Evolutionary conservation across 1,140 invertebrate species (phyloP).

Genomic region (Arctopsyche grandis): DNA sequence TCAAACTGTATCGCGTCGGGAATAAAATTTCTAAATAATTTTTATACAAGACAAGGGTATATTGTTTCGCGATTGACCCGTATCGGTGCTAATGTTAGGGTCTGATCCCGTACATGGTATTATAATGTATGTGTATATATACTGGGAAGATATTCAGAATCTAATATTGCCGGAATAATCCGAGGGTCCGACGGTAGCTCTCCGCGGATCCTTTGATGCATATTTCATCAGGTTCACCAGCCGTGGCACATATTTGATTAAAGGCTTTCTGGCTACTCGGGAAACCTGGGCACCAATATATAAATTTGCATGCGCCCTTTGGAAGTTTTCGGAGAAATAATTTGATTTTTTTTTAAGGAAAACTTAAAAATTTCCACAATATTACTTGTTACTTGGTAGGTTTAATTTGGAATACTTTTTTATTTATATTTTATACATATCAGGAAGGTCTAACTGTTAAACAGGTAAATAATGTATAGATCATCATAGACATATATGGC

Average conservation of each 20-base stretch:
- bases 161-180: constrained; percentile 43
- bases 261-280: constrained; percentile 1
- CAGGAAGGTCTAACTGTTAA: no score
- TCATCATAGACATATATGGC: no score
- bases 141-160: constrained; percentile 24
- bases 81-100: background rate
- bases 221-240: constrained; percentile 44
- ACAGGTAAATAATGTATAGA: no score
- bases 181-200: constrained; percentile 14
- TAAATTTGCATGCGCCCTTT: no score
- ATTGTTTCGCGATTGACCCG: background rate
- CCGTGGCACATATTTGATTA: constrained; percentile 43
- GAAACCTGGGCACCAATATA: background rate
- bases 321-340: no score
- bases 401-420: no score
- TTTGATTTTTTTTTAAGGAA: no score
- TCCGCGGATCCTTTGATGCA: constrained; percentile 39
- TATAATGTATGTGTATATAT: no score
- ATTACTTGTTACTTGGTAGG: no score
- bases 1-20: background rate
- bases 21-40: background rate
- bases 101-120: no score
- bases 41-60: background rate
- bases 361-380: no score
- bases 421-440: no score